These are phyloP conservation scores for Heliconius hermathena DNA, from an alignment of 1,140 invertebrate genomes.

Conservation along the genomic window DNA sequence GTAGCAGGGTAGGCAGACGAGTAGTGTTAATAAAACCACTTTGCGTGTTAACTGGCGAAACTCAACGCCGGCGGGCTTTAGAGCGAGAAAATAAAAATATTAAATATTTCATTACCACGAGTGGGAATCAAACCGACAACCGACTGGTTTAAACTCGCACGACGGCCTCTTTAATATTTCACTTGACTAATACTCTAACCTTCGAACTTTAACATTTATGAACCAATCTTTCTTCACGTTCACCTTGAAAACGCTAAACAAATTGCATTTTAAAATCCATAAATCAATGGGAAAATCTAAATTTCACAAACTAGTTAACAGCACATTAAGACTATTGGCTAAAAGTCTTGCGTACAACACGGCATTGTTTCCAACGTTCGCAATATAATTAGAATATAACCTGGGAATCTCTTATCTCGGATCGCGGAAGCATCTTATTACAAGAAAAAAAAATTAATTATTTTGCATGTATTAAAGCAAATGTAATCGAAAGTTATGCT, in stretches of 20 bases:
- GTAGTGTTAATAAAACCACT: no score
- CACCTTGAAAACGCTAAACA: not conserved
- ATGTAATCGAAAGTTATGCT: slow-evolving; percentile 32
- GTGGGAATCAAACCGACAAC: no score
- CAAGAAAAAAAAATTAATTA: slow-evolving; percentile 37
- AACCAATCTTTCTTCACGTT: not conserved
- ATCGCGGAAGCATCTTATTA: slow-evolving; percentile 35
- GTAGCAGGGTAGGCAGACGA: no score
- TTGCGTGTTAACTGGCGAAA: no score
- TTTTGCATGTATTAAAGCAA: slow-evolving; percentile 29
- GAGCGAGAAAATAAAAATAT: no score
- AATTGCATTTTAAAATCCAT: not conserved
- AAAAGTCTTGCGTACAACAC: slow-evolving; percentile 7
- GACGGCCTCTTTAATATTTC: not conserved
- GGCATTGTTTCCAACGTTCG: slow-evolving; percentile 31
- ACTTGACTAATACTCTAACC: no score
- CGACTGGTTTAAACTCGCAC: no score
- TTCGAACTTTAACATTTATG: not conserved
- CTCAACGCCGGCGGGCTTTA: no score
- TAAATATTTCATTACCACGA: no score
- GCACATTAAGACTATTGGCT: slow-evolving; percentile 24
- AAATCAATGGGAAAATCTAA: slow-evolving; percentile 14
- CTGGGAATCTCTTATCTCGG: slow-evolving; percentile 35
- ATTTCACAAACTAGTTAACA: slow-evolving; percentile 11
- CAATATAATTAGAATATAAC: slow-evolving; percentile 28